These are phyloP conservation scores for Muscicapa adusta DNA, from an alignment of 2,113 vertebrate species.

Conservation along the genomic window DNA sequence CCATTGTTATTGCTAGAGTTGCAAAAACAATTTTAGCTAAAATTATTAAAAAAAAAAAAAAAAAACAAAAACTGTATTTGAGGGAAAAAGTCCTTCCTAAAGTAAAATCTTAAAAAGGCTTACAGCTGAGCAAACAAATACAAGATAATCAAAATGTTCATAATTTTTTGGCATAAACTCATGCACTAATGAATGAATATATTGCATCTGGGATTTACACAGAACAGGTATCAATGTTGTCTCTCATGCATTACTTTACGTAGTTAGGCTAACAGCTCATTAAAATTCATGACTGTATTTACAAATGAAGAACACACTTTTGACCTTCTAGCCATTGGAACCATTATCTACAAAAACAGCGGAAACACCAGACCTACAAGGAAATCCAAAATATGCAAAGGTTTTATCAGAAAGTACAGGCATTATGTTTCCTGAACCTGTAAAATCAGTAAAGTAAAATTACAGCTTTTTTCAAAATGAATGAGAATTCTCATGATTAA, in stretches of 20 bases:
- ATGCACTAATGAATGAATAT: not conserved
- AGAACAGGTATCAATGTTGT: not conserved
- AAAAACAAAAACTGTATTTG: not conserved
- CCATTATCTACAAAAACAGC: not conserved
- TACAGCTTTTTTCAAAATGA: not conserved
- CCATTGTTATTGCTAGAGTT: not conserved
- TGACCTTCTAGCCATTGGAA: not conserved
- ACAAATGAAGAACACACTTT: not conserved
- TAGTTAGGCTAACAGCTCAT: not conserved
- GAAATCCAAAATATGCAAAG: not conserved
- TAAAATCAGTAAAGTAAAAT: not conserved
- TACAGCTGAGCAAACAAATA: not conserved
- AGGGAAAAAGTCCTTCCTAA: not conserved
- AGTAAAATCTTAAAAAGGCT: not conserved
- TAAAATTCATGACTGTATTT: slow-evolving; percentile 7
- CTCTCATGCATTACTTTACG: not conserved
- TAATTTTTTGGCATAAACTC: not conserved
- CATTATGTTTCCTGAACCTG: not conserved
- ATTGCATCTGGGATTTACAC: not conserved
- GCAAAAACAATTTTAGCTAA: not conserved
- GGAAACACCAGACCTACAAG: not conserved
- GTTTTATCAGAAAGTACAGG: not conserved
- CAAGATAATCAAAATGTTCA: not conserved
- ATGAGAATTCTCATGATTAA: not conserved
- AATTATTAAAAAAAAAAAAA: not conserved